A percentile compares a stretch with the other conserved stretches of the same genome.
phyloP scores from a whole-genome alignment of 2,888 invertebrate genomes.

The Oxycera nigricornis region DNA sequence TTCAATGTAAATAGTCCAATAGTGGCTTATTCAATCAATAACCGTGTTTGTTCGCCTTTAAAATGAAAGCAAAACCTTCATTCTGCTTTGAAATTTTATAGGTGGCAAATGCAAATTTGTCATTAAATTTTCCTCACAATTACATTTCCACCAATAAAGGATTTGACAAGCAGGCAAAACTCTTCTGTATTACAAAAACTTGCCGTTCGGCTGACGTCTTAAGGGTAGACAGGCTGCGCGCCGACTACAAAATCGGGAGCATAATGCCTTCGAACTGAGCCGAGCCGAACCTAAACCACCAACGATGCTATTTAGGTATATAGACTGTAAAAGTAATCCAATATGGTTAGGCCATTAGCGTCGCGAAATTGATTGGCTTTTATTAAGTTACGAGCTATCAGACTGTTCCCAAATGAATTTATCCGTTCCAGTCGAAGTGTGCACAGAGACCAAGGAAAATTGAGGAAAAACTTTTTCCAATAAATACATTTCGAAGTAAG shows the following conservation, averaged over 20 bases:
- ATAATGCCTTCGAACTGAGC: neutral
- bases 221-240: neutral
- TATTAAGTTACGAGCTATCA: slow-evolving; percentile 37
- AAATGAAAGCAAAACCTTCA: too few relatives aligned
- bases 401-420: slow-evolving; percentile 39
- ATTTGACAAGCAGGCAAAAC: too few relatives aligned
- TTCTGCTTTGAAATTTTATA: too few relatives aligned
- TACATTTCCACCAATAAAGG: too few relatives aligned
- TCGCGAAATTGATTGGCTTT: slow-evolving; percentile 40
- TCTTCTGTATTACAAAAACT: neutral
- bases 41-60: too few relatives aligned
- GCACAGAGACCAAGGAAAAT: neutral
- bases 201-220: neutral
- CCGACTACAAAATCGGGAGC: neutral
- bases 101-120: too few relatives aligned
- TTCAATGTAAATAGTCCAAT: too few relatives aligned
- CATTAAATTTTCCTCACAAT: too few relatives aligned
- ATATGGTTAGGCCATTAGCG: slow-evolving; percentile 38
- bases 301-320: neutral
- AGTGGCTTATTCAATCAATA: too few relatives aligned
- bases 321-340: slow-evolving; percentile 29
- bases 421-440: neutral
- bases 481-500: neutral
- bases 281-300: neutral
- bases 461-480: slow-evolving; percentile 14